A percentile compares a stretch with the other conserved stretches of the same genome.
Evolutionary conservation across 1,140 invertebrate species (phyloP).

Genomic region (Drosophila arizonae): DNA sequence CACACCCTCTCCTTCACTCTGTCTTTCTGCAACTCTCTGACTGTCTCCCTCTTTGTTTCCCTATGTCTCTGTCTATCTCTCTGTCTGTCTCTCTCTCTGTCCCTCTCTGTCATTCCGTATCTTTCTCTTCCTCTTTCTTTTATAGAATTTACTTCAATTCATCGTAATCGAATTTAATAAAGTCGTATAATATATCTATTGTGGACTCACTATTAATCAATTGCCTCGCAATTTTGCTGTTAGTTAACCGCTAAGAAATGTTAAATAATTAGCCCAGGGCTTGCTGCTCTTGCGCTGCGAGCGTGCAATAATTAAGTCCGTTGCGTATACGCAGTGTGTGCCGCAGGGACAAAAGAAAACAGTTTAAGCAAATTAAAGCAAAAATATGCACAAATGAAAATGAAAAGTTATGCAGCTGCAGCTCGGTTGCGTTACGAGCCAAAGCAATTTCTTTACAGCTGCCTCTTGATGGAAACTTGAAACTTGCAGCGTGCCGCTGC

Average conservation of each 20-base stretch:
- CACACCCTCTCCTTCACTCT: too few relatives aligned
- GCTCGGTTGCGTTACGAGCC: conserved; percentile 23
- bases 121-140: too few relatives aligned
- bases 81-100: too few relatives aligned
- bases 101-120: too few relatives aligned
- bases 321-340: conserved; percentile 44
- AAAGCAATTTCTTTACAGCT: conserved; percentile 25
- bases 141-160: too few relatives aligned
- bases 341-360: conserved; percentile 19
- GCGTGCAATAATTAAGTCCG: neutral
- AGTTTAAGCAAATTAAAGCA: conserved; percentile 70
- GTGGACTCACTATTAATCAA: neutral
- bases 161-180: too few relatives aligned
- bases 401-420: conserved; percentile 50
- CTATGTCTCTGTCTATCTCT: too few relatives aligned
- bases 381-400: conserved; percentile 71
- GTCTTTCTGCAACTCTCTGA: too few relatives aligned
- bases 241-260: too few relatives aligned
- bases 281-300: neutral
- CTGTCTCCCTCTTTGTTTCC: too few relatives aligned
- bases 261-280: neutral
- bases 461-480: conserved; percentile 54
- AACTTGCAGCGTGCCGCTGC: conserved; percentile 47
- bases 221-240: too few relatives aligned
- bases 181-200: neutral